Percentiles rank a stretch among this genome's conserved stretches.
Conservation (phyloP, 1,140 invertebrate genomes). For the Lepidurus arcticus region DNA sequence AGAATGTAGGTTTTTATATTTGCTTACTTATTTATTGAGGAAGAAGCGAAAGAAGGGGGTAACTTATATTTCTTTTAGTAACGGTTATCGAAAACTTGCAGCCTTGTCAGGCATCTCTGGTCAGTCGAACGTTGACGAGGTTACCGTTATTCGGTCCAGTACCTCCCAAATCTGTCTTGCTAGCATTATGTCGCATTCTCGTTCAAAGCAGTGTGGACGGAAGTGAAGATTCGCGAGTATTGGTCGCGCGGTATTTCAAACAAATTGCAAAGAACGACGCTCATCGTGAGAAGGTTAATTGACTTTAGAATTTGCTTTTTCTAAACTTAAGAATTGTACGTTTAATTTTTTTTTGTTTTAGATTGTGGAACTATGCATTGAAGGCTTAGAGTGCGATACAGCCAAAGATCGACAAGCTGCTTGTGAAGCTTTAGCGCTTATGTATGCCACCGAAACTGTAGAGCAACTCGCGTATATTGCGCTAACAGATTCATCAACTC, state of each 20-base stretch:
- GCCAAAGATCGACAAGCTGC: constrained; percentile 43
- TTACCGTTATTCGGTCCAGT: constrained; percentile 39
- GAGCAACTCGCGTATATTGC: constrained; percentile 42
- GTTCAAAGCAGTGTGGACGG: constrained; percentile 40
- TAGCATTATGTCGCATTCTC: constrained; percentile 42
- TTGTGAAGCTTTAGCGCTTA: constrained; percentile 39
- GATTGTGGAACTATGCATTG: constrained; percentile 35
- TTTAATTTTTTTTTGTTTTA: neutral
- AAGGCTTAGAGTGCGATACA: constrained; percentile 36
- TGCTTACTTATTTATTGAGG: constrained; percentile 25
- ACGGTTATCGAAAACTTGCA: constrained; percentile 41
- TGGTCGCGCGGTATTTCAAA: constrained; percentile 30
- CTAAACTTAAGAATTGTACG: neutral
- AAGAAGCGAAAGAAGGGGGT: too few species aligned
- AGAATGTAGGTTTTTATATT: constrained; percentile 42
- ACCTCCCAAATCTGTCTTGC: constrained; percentile 29
- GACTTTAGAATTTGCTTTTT: constrained; percentile 14
- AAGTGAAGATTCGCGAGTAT: constrained; percentile 27
- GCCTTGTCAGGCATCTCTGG: constrained; percentile 38
- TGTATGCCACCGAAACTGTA: constrained; percentile 43
- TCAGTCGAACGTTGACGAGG: constrained; percentile 40
- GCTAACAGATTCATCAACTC: constrained; percentile 43
- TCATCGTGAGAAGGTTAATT: constrained; percentile 21
- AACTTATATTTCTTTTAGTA: constrained; percentile 39
- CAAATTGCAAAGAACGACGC: constrained; percentile 3